These are phyloP conservation scores for Mystacides longicornis DNA, from an alignment of 2,888 invertebrate species.

Conservation along the genomic window DNA sequence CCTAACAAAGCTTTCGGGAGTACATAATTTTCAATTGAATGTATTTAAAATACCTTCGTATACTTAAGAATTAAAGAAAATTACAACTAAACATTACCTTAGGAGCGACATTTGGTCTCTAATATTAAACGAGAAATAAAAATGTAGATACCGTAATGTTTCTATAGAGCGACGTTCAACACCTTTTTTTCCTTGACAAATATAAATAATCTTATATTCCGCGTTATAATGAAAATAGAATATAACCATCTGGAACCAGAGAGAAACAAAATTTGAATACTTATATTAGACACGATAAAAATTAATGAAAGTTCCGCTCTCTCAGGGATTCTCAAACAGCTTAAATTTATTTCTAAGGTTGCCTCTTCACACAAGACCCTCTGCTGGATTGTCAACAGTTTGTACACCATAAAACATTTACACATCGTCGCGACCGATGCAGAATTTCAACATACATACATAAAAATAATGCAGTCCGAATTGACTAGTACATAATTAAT, in stretches of 20 bases:
- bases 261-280: slow-evolving; percentile 11
- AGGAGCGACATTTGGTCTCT: not conserved
- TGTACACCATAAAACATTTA: not conserved
- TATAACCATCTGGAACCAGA: not conserved
- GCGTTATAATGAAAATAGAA: not conserved
- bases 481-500: not conserved
- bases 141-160: too few species aligned
- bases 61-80: slow-evolving; percentile 3
- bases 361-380: not conserved
- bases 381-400: not conserved
- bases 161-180: not conserved
- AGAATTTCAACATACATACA: too few species aligned
- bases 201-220: not conserved
- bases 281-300: slow-evolving; percentile 18
- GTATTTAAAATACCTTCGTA: not conserved
- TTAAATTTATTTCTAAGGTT: not conserved
- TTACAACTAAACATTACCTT: slow-evolving; percentile 2
- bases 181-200: not conserved
- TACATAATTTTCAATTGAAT: not conserved
- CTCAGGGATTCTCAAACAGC: slow-evolving; percentile 7
- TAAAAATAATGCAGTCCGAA: not conserved
- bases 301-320: slow-evolving; percentile 7
- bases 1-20: too few species aligned
- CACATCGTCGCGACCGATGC: too few species aligned
- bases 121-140: not conserved